phyloP scores from a whole-genome alignment of 2,888 invertebrate species.

The Idaea biselata region DNA sequence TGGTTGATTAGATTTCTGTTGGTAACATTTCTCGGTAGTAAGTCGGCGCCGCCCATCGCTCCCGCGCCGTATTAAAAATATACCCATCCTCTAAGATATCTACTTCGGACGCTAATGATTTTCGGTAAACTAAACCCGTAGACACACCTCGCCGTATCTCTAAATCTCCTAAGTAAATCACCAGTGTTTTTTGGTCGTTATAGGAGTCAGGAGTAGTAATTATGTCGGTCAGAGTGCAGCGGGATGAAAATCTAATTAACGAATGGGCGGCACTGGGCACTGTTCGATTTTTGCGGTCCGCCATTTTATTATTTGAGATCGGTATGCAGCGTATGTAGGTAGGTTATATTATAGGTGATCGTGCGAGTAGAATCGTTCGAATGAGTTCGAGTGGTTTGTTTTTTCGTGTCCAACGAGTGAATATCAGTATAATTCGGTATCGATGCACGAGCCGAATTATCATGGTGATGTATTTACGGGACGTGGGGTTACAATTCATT shows the following conservation, averaged over 20 bases:
- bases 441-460: slow-evolving; percentile 63
- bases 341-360: slow-evolving; percentile 34
- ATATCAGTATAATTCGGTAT: slow-evolving; percentile 28
- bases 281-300: slow-evolving; percentile 60
- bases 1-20: slow-evolving; percentile 80
- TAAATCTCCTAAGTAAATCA: slow-evolving; percentile 77
- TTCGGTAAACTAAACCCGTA: slow-evolving; percentile 76
- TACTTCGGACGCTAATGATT: slow-evolving; percentile 76
- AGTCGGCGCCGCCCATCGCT: slow-evolving; percentile 76
- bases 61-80: slow-evolving; percentile 77
- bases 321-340: neutral
- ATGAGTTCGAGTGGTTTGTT: slow-evolving; percentile 34
- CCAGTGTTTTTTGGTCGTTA: slow-evolving; percentile 64
- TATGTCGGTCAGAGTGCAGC: slow-evolving; percentile 80
- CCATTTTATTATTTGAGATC: slow-evolving; percentile 43
- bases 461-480: slow-evolving; percentile 73
- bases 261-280: slow-evolving; percentile 63
- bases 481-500: slow-evolving; percentile 66
- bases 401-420: slow-evolving; percentile 42
- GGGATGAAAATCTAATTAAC: slow-evolving; percentile 77
- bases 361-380: slow-evolving; percentile 31
- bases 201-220: slow-evolving; percentile 74
- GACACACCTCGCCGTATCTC: slow-evolving; percentile 72
- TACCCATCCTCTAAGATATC: slow-evolving; percentile 73
- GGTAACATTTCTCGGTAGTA: slow-evolving; percentile 81